Percentiles rank a stretch among this genome's conserved stretches.
phyloP scores from a whole-genome alignment of 2,888 invertebrate genomes.

The Atethmia centrago region DNA sequence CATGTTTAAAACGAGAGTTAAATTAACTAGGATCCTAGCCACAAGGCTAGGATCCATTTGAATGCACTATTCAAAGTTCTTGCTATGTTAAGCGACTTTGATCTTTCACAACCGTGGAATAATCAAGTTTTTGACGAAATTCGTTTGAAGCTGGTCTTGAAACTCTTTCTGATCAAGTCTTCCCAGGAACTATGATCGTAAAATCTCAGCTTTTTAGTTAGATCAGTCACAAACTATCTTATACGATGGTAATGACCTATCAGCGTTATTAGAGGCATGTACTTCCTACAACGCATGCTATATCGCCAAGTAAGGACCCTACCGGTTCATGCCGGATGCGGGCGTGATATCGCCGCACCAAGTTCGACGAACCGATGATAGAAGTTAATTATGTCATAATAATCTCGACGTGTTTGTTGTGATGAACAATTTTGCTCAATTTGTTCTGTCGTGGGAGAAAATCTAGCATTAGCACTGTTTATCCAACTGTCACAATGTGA shows the following conservation, averaged over 20 bases:
- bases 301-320: constrained; percentile 56
- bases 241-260: constrained; percentile 40
- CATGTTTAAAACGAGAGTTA: too few species aligned
- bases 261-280: constrained; percentile 30
- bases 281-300: constrained; percentile 53
- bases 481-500: not conserved
- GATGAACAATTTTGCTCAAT: constrained; percentile 12
- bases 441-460: not conserved
- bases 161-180: not conserved
- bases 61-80: not conserved
- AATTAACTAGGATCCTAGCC: not conserved
- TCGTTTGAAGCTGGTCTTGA: not conserved
- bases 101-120: not conserved
- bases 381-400: constrained; percentile 60
- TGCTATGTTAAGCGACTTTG: not conserved
- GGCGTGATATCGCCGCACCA: constrained; percentile 54
- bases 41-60: too few species aligned
- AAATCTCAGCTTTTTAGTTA: constrained; percentile 8
- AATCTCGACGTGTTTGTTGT: constrained; percentile 12
- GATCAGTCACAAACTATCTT: constrained; percentile 2
- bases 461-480: not conserved
- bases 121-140: not conserved
- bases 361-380: constrained; percentile 58
- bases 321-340: constrained; percentile 64
- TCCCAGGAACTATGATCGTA: not conserved